Base-by-base conservation (phyloP, 1,140 invertebrate species). In the Belonocnema kinseyi region DNA sequence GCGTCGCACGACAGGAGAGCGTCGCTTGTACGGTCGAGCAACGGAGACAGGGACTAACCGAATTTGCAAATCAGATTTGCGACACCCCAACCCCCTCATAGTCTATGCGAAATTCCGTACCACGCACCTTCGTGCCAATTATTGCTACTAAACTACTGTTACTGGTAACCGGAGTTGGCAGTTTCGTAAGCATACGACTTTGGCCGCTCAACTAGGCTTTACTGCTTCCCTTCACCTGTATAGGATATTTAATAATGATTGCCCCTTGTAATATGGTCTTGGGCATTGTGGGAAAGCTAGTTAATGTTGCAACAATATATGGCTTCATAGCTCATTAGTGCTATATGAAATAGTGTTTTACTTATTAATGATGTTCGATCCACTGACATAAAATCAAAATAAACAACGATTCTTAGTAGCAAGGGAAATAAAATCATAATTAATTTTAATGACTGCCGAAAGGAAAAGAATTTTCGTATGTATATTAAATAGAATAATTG, bases 61-160 rank as follows among this genome's bases (percentile, higher is more conserved):
- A 89, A 90, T 90, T 90, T 90, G 89, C 88, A 90, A 90, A 90
- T 90, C 87, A 90, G 88, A 90, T 90, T 89, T 85, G 79, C 78
- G 81, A 79, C 82, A 73, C 40, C 40, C 10, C 40, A 33, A 33
- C 40, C 40, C 7, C 40, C 40, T 11, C 40, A 46, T 10, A 77
- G 82, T 86, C 83, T 84, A 83, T 70, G 78, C 77, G 81, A 83
- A 85, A 87, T 88, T 85, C 83, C 81, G 82, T 82, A 73, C 79
- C 82, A 66, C 83, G 80, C 82, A 82, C 80, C 86, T 89, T 88
- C 85, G 82, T 85, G 81, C 84, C 88, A 87, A 89, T 88, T 87
- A 88, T 84, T 83, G 87, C 80, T 80, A 72, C 79, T 82, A 82
- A 84, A 80, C 78, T 77, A 77, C 79, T 77, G 80, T 82, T 80